Base-by-base conservation (phyloP, 2,888 invertebrate genomes). In the Scelioninae gen. 2 region DNA sequence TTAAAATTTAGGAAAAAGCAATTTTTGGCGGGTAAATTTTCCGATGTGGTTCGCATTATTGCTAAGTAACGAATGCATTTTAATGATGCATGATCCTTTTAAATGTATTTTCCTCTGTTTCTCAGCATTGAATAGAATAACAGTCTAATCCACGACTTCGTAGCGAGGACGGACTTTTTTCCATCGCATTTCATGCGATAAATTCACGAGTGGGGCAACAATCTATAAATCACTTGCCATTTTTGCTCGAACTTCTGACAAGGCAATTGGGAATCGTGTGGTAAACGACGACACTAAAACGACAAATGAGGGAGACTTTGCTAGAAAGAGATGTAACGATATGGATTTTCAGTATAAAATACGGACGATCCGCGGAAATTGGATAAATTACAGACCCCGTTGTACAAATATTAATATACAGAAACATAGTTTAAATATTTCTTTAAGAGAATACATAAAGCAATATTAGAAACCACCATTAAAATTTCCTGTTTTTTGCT, bases 231-330 rank as follows among this genome's bases (percentile, higher is more conserved):
- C 82, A 82, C 80, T 77, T 77, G 77, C 81, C 81, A 82, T 83
- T 83, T 82, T 82, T 80, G 79, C 79, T 80, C 78, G 78, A 83
- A 83, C 83, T 83, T 83, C 83, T 84, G 83, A 84, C 84, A 84
- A 80, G 82, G 79, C 84, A 82, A 83, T 83, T 83, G 83, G 83
- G 82, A 83, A 83, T 84, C 81, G 82, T 81, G 82, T 82, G 81
- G 81, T 83, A 82, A 84, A 83, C 81, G 80, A 81, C 74, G 72
- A 76, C 61, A 70, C 65, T 63, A 64, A 75, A 33, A 73, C 75
- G 75, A 60, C 69, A 70, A 70, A 70, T 63, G 69, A 70, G 55
- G 22, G 48, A 31, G 28, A 46, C 16, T 61, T 63, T 48, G 11
- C 22, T 43, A 22, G 25, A 46, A 46, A 46, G 46, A 46, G 46